Evolutionary conservation across 2,888 invertebrate species (phyloP), one percentile per base, ranked within the genome.

Genomic region (Drosophila kambysellisi): DNA sequence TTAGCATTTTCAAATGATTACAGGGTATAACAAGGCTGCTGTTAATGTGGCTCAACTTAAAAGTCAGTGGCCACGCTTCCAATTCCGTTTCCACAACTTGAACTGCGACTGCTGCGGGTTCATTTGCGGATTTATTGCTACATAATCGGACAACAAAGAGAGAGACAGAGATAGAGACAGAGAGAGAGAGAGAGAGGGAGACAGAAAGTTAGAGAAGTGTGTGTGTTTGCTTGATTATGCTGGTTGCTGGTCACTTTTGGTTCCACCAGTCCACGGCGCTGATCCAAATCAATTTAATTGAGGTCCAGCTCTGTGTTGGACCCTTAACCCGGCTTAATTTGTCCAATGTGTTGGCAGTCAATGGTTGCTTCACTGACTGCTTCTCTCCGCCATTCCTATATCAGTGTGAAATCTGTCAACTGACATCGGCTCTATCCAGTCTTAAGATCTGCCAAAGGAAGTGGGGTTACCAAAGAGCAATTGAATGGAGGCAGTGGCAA

Each of bases 261-360:
- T 53, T 59, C 35, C 70, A 72, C 69, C 66, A 54, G 68, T 58
- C 73, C 39, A 56, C 20, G 41, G 15, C 84, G 79, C 71, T 76
- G 85, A 82, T 85, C 78, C 82, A 79, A 88, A 90, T 90, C 88
- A 91, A 91, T 88, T 90, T 88, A 90, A 87, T 86, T 89, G 81
- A 79, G 81, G 79, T 82, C 77, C 88, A 72, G 77, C 67, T 37
- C 35, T 32, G 68, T 74, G 53, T 46, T 65, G 80, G 78, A 72
- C 79, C 77, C 72, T 83, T 83, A 76, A 74, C 77, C 86, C 73
- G 71, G 65, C 78, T 81, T 78, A 78, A 84, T 82, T 83, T 85
- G 78, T 82, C 68, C 66, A 73, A 78, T 78, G 74, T 83, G 66
- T 59, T 70, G 63, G 68, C 75, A 76, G 59, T 59, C 74, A 52